These are phyloP conservation scores for Lophius americanus DNA, from an alignment of 2,797 vertebrate species.

Conservation along the genomic window DNA sequence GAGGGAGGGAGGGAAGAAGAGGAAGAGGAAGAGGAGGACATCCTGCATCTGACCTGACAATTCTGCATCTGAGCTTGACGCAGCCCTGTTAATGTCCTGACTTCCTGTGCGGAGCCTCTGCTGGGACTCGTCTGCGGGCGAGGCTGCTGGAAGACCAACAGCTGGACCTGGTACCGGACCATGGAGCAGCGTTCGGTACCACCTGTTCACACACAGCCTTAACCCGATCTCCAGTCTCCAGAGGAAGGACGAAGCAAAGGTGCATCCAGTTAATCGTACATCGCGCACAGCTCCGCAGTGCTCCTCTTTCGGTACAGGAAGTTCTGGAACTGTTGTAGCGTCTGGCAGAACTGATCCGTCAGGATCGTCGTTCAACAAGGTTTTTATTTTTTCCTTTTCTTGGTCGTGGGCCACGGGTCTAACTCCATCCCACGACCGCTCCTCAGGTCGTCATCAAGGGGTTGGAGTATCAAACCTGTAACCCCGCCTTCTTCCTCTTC, in stretches of 20 bases:
- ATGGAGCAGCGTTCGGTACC: slow-evolving; percentile 48
- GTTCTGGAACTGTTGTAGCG: slow-evolving; percentile 24
- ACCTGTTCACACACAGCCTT: slow-evolving; percentile 72
- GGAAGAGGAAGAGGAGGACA: slow-evolving; percentile 15
- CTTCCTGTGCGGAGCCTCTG: slow-evolving; percentile 47
- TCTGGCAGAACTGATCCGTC: slow-evolving; percentile 31
- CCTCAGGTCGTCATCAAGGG: slow-evolving; percentile 68
- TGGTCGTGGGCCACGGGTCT: slow-evolving; percentile 41
- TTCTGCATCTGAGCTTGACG: slow-evolving; percentile 54
- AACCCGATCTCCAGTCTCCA: slow-evolving; percentile 52
- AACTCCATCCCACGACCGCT: slow-evolving; percentile 46
- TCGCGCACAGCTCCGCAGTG: slow-evolving; percentile 27
- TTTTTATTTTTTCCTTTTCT: slow-evolving; percentile 20
- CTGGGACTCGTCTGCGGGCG: slow-evolving; percentile 41
- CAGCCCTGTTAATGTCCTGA: slow-evolving; percentile 42
- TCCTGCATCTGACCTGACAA: slow-evolving; percentile 54
- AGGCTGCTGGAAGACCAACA: slow-evolving; percentile 8
- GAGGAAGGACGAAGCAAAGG: slow-evolving; percentile 41
- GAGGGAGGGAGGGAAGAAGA: neutral
- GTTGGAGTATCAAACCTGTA: slow-evolving; percentile 55
- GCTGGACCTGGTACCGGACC: slow-evolving; percentile 16
- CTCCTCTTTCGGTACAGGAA: slow-evolving; percentile 27
- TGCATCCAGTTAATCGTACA: slow-evolving; percentile 32
- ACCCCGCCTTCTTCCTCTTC: slow-evolving; percentile 44
- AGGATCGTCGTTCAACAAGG: slow-evolving; percentile 29